Percentiles rank a stretch among this genome's conserved stretches.
Conservation (phyloP, 2,797 vertebrate genomes). For the Sphenodon punctatus region DNA sequence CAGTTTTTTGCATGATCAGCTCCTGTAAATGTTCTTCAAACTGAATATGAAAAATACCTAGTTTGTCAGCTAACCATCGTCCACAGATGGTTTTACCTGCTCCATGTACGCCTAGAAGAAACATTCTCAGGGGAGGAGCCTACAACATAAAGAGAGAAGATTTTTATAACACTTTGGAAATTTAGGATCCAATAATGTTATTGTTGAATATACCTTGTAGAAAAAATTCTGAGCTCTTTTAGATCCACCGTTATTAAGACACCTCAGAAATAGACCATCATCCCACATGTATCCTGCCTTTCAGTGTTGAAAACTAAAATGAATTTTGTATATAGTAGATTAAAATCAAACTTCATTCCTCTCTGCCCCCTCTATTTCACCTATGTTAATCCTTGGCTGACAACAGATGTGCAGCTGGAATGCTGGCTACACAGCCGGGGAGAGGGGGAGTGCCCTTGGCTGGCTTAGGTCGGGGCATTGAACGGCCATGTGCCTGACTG, state of each 20-base stretch:
- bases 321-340: not conserved
- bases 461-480: no score
- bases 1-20: slow-evolving; percentile 85
- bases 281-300: not conserved
- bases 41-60: slow-evolving; percentile 93
- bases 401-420: no score
- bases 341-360: not conserved
- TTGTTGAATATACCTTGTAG: not conserved
- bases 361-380: not conserved
- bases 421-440: no score
- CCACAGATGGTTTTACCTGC: slow-evolving; percentile 88
- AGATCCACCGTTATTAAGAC: not conserved
- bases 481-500: no score
- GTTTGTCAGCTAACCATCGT: slow-evolving; percentile 82
- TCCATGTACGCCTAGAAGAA: slow-evolving; percentile 85
- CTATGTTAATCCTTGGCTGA: no score
- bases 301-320: not conserved
- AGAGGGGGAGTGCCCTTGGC: no score
- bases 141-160: slow-evolving; percentile 51
- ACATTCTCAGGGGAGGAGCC: slow-evolving; percentile 88
- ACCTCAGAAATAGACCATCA: not conserved
- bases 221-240: not conserved
- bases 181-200: not conserved
- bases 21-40: slow-evolving; percentile 91
- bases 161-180: not conserved